These are phyloP conservation scores for Trimorus sp. DNA, from an alignment of 2,888 invertebrate genomes.

Conservation along the genomic window DNA sequence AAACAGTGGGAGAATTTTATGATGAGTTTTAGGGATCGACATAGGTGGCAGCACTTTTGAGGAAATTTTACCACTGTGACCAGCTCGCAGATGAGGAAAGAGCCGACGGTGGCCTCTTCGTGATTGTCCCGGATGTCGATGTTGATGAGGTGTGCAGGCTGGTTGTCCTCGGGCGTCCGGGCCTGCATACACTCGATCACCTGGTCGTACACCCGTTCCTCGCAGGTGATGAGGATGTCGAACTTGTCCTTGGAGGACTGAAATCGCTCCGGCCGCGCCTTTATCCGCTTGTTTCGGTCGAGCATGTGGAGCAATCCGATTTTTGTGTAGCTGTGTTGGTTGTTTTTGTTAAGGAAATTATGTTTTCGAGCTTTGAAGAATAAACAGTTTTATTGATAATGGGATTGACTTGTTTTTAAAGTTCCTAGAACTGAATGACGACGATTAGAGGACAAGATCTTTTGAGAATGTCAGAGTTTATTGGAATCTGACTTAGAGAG, in stretches of 20 bases:
- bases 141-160: slow-evolving; percentile 98
- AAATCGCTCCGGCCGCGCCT: slow-evolving; percentile 96
- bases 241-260: slow-evolving; percentile 94
- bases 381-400: too few relatives aligned
- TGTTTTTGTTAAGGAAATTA: slow-evolving; percentile 72
- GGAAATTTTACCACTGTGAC: slow-evolving; percentile 88
- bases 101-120: slow-evolving; percentile 99
- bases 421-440: too few relatives aligned
- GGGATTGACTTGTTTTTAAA: too few relatives aligned
- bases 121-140: slow-evolving; percentile 99
- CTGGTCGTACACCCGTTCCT: slow-evolving; percentile 99
- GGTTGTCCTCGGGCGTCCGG: slow-evolving; percentile 89
- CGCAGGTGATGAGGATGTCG: slow-evolving; percentile 98
- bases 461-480: too few relatives aligned
- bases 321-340: slow-evolving; percentile 90
- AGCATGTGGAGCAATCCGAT: slow-evolving; percentile 99
- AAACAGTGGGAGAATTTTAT: too few relatives aligned
- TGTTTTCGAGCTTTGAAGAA: too few relatives aligned
- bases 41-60: too few relatives aligned
- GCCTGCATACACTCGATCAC: slow-evolving; percentile 96
- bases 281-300: slow-evolving; percentile 97
- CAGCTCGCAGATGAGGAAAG: slow-evolving; percentile 98
- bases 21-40: too few relatives aligned
- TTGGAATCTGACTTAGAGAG: too few relatives aligned
- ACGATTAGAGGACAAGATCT: too few relatives aligned